Conservation (phyloP, 1,140 invertebrate species). For the Neomicropteryx cornuta region DNA sequence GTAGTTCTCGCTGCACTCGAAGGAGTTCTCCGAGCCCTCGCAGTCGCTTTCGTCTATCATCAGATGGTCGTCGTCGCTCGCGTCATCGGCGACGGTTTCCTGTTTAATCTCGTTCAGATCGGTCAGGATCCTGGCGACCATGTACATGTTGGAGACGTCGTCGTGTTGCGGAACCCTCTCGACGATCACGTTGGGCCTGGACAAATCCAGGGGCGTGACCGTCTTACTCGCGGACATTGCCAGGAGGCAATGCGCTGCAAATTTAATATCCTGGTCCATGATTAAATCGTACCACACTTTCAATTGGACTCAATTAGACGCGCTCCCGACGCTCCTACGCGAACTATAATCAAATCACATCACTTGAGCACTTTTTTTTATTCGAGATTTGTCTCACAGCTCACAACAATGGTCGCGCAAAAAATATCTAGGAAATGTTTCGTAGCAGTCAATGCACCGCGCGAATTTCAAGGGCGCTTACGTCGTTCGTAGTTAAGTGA, state of each 20-base stretch:
- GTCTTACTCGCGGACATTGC: slow-evolving; percentile 37
- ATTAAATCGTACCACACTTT: no score
- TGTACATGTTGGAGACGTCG: slow-evolving; percentile 24
- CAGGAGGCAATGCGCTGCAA: slow-evolving; percentile 48
- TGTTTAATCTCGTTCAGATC: slow-evolving; percentile 45
- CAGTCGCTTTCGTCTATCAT: neutral
- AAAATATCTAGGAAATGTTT: no score
- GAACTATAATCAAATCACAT: no score
- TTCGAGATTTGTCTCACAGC: no score
- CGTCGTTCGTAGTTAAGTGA: no score
- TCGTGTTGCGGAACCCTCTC: no score
- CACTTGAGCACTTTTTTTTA: no score
- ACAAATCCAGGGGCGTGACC: slow-evolving; percentile 11
- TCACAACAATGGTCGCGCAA: no score
- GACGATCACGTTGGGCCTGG: slow-evolving; percentile 13
- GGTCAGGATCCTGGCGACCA: slow-evolving; percentile 48
- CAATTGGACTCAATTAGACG: no score
- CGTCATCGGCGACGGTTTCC: slow-evolving; percentile 37
- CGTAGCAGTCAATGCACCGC: no score
- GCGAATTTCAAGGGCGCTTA: no score
- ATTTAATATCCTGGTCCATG: slow-evolving; percentile 36
- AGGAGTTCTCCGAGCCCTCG: neutral
- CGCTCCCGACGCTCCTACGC: no score
- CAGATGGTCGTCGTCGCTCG: slow-evolving; percentile 14
- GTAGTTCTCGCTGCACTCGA: slow-evolving; percentile 7